Evolutionary conservation across 2,888 invertebrate genomes (phyloP), one percentile per base, ranked within the genome.

Genomic region (Drosophila meridiana): DNA sequence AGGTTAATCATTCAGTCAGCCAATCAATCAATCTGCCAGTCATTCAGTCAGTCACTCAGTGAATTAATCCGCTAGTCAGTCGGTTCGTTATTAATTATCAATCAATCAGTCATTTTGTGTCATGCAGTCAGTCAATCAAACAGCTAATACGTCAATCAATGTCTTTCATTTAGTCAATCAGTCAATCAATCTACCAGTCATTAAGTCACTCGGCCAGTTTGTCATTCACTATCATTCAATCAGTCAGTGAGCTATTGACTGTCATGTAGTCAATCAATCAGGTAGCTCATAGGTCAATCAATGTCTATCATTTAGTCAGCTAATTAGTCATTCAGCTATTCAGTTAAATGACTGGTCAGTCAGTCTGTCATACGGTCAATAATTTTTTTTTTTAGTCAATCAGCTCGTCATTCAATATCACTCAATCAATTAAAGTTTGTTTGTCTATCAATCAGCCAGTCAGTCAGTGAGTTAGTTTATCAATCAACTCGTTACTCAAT

Each of bases 401-500:
- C 20, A 20, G 43, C 9, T 20, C 20, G 20, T 20, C 20, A 20
- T 20, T 20, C 20, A 20, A 20, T 20, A 20, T 20, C 20, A 20
- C 20, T 20, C 26, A 45, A 11, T 45, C 26, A 43, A 3, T 8
- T 8, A 20, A 3, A 20, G 20, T 20, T 20, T 20, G 20, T 20
- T 20, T 20, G n/a, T 4, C 32, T 9, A 0, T 32, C 4, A n/a
- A 4, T 8, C 32, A 50, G 48, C 3, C 3, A 14, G n/a, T n/a
- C 30, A 9, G 1, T 50, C 20, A 20, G 0, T 20, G 11, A 52
- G 20, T 20, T 20, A n/a, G 14, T 53, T 45, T 26, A 28, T 69
- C 65, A 56, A n/a, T 53, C 53, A 55, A 28, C 52, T 55, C n/a
- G 9, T 42, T 26, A n/a, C 13, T 38, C 38, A 32, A 14, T 13